Evolutionary conservation across 2,888 invertebrate genomes (phyloP), one percentile per base, ranked within the genome.

Genomic region (Neelides folsomi): DNA sequence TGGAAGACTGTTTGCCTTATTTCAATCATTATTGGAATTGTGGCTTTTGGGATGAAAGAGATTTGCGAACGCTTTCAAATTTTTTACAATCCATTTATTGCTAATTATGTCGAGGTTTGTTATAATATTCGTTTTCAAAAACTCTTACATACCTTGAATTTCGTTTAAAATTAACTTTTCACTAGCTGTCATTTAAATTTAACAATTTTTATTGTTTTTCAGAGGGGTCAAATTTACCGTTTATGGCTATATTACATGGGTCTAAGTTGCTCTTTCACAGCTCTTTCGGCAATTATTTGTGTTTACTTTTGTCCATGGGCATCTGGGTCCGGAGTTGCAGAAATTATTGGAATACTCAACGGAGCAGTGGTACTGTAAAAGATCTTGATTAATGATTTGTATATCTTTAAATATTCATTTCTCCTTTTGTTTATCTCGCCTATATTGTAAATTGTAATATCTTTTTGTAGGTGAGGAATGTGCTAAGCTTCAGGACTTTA

Each of bases 271-370:
- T 19, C 56, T 4, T 58, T 62, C 40, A 56, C 58, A n/a, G 47
- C 49, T n/a, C 35, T 60, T 8, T 48, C 61, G 8, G 53, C 60
- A 36, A 36, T 60, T 2, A 41, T 59, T 47, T 58, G 62, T 34
- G 60, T 63, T n/a, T 61, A 55, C 40, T 48, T 56, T 40, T 63
- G 63, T 39, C 63, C 63, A 9, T 56, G 48, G 47, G 63, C 63
- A 19, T 54, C 60, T 67, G 43, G 71, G 67, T 70, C 70, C 12
- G 71, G 71, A 27, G 66, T 71, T 16, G 70, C 71, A 12, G 71
- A 71, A 55, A 66, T 71, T n/a, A 69, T 70, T 19, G 70, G 70
- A 2, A 70, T 68, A 50, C 60, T 71, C 10, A 71, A 71, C 56
- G 71, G 71, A 10, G 69, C 70, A 12, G 66, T 69, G 51, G 67